Percentiles rank a stretch among this genome's conserved stretches.
These are phyloP conservation scores for Boleophthalmus pectinirostris DNA, from an alignment of 2,113 vertebrate species.

Conservation along the genomic window DNA sequence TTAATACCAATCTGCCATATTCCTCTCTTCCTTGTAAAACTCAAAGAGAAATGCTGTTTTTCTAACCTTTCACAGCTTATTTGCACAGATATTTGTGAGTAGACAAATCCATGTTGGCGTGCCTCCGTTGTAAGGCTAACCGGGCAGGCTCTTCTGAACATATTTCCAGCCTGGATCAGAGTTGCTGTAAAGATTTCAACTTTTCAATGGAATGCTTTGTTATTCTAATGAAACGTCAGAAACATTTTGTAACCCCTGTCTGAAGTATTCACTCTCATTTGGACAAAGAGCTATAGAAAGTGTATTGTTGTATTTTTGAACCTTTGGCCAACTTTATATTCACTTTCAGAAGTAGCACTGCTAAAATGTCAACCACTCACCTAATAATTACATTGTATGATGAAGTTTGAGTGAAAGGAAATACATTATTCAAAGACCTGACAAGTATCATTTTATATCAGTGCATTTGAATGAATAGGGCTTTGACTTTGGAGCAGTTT, in stretches of 20 bases:
- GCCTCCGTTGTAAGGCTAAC: too few species aligned
- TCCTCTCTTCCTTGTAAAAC: too few species aligned
- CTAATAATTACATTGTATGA: not conserved
- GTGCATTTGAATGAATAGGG: not conserved
- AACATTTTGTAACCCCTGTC: not conserved
- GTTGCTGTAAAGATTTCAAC: not conserved
- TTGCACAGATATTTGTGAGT: too few species aligned
- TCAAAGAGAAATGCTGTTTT: too few species aligned
- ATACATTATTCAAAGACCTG: not conserved
- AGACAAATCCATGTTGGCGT: too few species aligned
- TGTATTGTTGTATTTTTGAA: not conserved
- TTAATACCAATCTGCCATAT: too few species aligned
- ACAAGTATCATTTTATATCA: not conserved
- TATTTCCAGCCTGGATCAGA: not conserved
- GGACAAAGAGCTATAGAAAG: not conserved
- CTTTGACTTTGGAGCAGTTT: not conserved
- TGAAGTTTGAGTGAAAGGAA: not conserved
- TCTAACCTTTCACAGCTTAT: too few species aligned
- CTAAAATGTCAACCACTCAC: not conserved
- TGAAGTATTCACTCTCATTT: not conserved
- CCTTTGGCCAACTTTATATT: not conserved
- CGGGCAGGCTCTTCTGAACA: too few species aligned
- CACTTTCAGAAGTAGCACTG: not conserved
- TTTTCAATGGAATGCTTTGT: not conserved
- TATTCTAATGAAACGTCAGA: not conserved